Conservation (phyloP, 2,797 vertebrate genomes). For the Clarias laeviceps region DNA sequence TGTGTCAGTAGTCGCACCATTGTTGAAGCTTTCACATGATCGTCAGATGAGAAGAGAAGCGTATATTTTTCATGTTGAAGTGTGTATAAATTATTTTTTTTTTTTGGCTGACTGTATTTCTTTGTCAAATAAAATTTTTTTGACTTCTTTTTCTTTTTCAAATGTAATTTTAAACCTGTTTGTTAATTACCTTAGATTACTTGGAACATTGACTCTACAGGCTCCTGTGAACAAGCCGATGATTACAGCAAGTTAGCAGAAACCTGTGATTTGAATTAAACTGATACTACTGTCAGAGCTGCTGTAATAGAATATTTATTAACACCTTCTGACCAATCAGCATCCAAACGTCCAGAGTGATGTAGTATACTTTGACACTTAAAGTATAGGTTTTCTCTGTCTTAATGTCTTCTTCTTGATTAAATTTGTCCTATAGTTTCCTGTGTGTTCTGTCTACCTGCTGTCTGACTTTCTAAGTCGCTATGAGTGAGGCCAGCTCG, state of each 20-base stretch:
- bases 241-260: neutral
- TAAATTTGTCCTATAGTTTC: constrained; percentile 7
- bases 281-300: too few species aligned
- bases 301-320: neutral
- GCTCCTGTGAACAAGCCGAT: neutral
- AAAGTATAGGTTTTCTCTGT: neutral
- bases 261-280: neutral
- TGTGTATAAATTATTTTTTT: too few species aligned
- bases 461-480: constrained; percentile 33
- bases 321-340: neutral
- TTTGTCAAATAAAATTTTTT: neutral
- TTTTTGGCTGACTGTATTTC: too few species aligned
- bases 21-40: too few species aligned
- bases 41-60: too few species aligned
- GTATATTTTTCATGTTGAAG: too few species aligned
- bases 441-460: constrained; percentile 3
- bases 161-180: neutral
- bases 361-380: neutral
- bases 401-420: neutral
- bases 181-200: neutral
- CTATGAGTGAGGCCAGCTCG: constrained; percentile 47
- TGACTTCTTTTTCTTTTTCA: too few species aligned
- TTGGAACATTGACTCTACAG: too few species aligned
- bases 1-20: too few species aligned
- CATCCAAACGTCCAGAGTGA: neutral